Base-by-base conservation (phyloP, 2,888 invertebrate genomes). In the Lochmaea crataegi region DNA sequence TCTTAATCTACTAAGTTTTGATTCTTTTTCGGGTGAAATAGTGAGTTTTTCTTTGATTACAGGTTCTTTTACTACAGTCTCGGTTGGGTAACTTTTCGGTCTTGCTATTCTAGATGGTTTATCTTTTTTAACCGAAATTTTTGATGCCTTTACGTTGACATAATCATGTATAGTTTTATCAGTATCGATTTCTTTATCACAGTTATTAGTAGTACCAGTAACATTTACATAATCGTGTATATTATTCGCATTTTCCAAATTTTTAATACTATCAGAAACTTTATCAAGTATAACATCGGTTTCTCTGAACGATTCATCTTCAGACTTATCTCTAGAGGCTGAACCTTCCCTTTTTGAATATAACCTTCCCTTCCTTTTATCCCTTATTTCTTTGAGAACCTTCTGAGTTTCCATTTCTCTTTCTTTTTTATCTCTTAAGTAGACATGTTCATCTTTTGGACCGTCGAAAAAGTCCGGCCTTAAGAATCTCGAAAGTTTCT, bases 381-480 rank as follows among this genome's bases (percentile, higher is more conserved):
- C 91, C 72, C 94, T 85, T 71, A 92, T 91, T 87, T 94, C 91
- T 82, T 91, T 90, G 9, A 93, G 84, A 32, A 92, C 90, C 84
- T 91, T 90, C 84, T 93, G 91, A 65, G 94, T 90, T 87, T 92
- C 90, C 80, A 93, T 86, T 85, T 94, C 90, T 79, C 93, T 89
- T 84, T 92, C 89, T 76, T 90, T 90, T 78, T 90, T 89, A 82
- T 91, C 90, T 83, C 90, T 89, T 1, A 90, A 89, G 82, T 91
- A 91, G 26, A 90, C 87, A 81, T 90, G 92, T 80, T 94, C 94
- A 60, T 80, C 90, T 77, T 84, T 84, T 3, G 90, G 88, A 1
- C 91, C 87, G 77, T 94, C 94, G 83, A 92, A 94, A 83, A 94
- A 94, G 85, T 95, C 94, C 0, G 94, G 93, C 42, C 94, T 89